These are phyloP conservation scores for Gonatopus flavifemur DNA, from an alignment of 1,140 invertebrate genomes.

Conservation along the genomic window DNA sequence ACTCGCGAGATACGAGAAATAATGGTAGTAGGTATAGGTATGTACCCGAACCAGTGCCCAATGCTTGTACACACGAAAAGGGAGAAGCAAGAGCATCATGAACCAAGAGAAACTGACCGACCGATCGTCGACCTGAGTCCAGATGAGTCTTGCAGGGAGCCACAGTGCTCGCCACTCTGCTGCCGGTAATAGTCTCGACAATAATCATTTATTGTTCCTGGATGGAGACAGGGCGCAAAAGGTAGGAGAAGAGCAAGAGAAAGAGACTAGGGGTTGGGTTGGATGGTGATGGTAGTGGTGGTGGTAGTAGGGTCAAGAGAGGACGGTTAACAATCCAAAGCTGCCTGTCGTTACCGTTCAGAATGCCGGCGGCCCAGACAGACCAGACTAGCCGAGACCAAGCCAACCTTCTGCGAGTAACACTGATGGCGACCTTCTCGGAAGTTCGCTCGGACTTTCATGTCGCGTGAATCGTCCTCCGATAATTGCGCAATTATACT, in stretches of 20 bases:
- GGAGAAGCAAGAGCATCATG: slow-evolving; percentile 18
- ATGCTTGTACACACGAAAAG: slow-evolving; percentile 28
- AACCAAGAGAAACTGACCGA: slow-evolving; percentile 34
- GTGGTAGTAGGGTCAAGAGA: too few relatives aligned
- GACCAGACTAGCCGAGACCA: neutral
- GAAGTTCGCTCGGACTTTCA: slow-evolving; percentile 1
- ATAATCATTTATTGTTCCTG: slow-evolving; percentile 44
- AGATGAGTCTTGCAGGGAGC: too few relatives aligned
- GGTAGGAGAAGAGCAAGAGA: slow-evolving; percentile 9
- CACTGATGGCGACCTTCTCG: too few relatives aligned
- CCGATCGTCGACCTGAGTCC: slow-evolving; percentile 32
- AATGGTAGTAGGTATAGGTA: slow-evolving; percentile 33
- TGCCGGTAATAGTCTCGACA: slow-evolving; percentile 37
- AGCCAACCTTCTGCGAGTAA: neutral
- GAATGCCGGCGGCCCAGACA: too few relatives aligned
- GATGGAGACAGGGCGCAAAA: slow-evolving; percentile 27
- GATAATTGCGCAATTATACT: slow-evolving; percentile 9
- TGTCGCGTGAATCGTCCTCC: neutral
- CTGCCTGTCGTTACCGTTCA: neutral
- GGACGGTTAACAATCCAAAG: neutral
- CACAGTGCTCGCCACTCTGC: slow-evolving; percentile 24
- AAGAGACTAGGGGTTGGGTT: neutral
- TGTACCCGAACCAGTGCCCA: neutral
- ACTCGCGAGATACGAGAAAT: slow-evolving; percentile 46
- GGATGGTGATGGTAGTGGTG: too few relatives aligned